Evolutionary conservation across 2,888 invertebrate genomes (phyloP), one percentile per base, ranked within the genome.

Genomic region (Antheraea assamensis): DNA sequence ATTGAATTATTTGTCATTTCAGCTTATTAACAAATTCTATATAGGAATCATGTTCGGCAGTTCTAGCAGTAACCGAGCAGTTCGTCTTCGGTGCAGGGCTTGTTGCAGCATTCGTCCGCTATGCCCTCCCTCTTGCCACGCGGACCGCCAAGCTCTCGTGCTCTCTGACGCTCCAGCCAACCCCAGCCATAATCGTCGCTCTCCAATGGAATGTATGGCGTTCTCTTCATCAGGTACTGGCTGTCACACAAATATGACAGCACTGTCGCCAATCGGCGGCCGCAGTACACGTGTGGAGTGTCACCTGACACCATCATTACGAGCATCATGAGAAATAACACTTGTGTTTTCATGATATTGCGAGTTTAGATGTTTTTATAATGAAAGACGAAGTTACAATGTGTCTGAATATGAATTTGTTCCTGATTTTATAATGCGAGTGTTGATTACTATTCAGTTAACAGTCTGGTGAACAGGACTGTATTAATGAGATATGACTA

Each of bases 91-190:
- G 75, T 68, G 70, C 77, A 77, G 17, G 77, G 42, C n/a, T 77
- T 76, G 21, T 76, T 73, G 24, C 77, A 77, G 72, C 76, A 77
- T 42, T 77, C 76, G 10, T 70, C 42, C 8, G 74, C 74, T 7
- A 75, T 61, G n/a, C 74, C 75, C 17, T 71, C 49, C 17, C 61
- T 64, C 64, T 73, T 73, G 21, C 49, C 55, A 1, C 71, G 71
- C 19, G 71, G 27, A 27, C 52, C 31, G 19, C 52, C 13, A 31
- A 52, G 30, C n/a, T 15, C 30, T 17, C 30, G 49, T 10, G 71
- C 52, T 31, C 55, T 30, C 52, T 71, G 61, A 24, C 21, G 31
- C 30, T 30, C 19, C 31, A n/a, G 21, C 71, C 27, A 31, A 30
- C 30, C 15, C 71, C 49, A 52, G 15, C 71, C 27, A 17, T 30